A percentile compares a stretch with the other conserved stretches of the same genome.
These are phyloP conservation scores for Casuarius casuarius DNA, from an alignment of 2,113 vertebrate genomes.

Conservation along the genomic window DNA sequence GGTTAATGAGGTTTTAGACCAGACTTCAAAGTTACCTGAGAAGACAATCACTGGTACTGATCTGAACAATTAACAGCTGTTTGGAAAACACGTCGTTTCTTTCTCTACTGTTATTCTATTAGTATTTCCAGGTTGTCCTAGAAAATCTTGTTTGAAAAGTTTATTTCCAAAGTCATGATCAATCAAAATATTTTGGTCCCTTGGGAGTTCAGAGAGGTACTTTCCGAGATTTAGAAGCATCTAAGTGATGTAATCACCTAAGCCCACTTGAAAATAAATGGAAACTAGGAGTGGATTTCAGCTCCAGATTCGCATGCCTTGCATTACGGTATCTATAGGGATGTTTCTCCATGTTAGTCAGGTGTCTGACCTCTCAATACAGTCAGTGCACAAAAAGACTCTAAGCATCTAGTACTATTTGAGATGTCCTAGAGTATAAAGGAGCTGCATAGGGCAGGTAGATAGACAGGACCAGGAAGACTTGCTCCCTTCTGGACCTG, in stretches of 20 bases:
- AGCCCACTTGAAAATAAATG: too few relatives aligned
- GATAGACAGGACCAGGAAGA: neutral
- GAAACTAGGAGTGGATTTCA: neutral
- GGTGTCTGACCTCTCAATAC: neutral
- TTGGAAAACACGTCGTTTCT: rapidly evolving
- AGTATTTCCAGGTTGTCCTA: neutral
- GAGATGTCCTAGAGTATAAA: neutral
- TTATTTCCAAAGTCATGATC: neutral
- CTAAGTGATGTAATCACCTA: neutral
- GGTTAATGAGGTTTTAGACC: neutral
- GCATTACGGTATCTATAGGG: neutral
- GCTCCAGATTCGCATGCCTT: neutral
- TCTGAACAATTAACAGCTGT: neutral
- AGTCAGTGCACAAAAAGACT: neutral
- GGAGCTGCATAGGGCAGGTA: neutral
- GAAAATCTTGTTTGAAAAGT: neutral
- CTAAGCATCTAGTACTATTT: neutral
- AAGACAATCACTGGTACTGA: neutral
- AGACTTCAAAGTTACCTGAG: neutral
- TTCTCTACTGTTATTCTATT: rapidly evolving
- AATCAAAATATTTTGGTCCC: neutral
- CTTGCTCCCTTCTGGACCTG: neutral
- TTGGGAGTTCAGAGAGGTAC: neutral
- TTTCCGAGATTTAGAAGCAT: neutral
- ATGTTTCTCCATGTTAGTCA: neutral